Percentiles rank a stretch among this genome's conserved stretches.
These are phyloP conservation scores for Diprion similis DNA, from an alignment of 1,140 invertebrate species.

Conservation along the genomic window DNA sequence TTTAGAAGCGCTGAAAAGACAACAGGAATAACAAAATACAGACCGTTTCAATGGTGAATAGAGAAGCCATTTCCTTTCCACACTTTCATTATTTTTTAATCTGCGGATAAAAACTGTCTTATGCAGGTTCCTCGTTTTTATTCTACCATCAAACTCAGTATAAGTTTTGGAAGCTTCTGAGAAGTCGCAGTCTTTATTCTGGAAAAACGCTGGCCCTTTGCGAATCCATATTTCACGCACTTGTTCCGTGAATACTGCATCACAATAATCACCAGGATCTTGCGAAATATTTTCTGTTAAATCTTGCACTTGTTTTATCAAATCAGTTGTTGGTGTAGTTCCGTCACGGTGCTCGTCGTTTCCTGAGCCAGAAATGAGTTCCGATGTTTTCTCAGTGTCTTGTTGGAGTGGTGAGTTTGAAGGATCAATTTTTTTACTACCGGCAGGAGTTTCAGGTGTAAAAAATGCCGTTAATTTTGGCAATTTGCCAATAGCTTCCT, in stretches of 20 bases:
- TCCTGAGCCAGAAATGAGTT: no score
- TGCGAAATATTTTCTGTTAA: no score
- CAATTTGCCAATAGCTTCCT: no score
- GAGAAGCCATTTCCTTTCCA: conserved; percentile 20
- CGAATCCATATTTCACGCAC: neutral
- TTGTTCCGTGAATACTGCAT: neutral
- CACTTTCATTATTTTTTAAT: conserved; percentile 18
- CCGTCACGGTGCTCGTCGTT: no score
- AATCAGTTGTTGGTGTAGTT: no score
- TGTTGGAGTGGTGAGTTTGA: no score
- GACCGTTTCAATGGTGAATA: conserved; percentile 3
- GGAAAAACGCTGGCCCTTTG: neutral
- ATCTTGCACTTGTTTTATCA: no score
- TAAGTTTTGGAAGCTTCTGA: neutral
- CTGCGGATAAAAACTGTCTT: conserved; percentile 10
- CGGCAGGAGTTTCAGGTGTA: no score
- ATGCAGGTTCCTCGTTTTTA: neutral
- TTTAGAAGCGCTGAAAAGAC: conserved; percentile 20
- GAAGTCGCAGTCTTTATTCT: neutral
- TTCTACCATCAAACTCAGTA: neutral
- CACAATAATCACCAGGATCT: neutral
- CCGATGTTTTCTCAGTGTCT: no score
- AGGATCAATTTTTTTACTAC: no score
- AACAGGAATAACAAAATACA: conserved; percentile 22
- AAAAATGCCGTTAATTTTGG: no score